Base-by-base conservation (phyloP, 2,797 vertebrate genomes). In the Halcyon smyrnensis region DNA sequence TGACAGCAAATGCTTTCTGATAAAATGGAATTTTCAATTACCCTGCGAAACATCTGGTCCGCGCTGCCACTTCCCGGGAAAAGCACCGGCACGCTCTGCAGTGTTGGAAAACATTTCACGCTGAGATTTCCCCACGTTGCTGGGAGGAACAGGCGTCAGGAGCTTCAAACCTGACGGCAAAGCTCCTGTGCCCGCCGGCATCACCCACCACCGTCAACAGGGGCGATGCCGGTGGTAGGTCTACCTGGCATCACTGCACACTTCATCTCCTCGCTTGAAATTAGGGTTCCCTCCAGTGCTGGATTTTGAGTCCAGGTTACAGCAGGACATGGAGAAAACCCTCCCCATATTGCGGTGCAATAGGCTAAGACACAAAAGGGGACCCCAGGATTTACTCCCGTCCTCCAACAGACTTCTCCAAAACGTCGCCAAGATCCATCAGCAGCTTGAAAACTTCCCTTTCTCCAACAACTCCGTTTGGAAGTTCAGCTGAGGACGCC, bases 21-120 rank as follows among this genome's bases (percentile, higher is more conserved):
- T 98, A 98, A 98, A 98, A 98, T 98, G 96, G 97, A 98, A 98
- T 98, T 98, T 98, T 98, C 97, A 98, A 98, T 98, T 98, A 98
- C 96, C 96, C 95, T 94, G 76, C 13, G 94, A 98, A 97, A 98
- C 97, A 98, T 98, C 98, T 98, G 98, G 97, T 97, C 94, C 11
- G 2, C 3, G n/a, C 95, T 96, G 94, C 80, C 91, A 95, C 95
- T 97, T 96, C 91, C 92, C 17, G 12, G 92, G 86, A 91, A 95
- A 83, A 93, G 83, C 69, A 88, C 70, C 50, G 53, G 71, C 60
- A 81, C 51, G 15, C 78, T 88, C 93, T 87, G 81, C 84, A 87
- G 85, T 77, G 96, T 78, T 97, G 95, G 95, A 76, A 96, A 97
- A 97, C 87, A 96, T 84, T 92, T 89, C 95, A 88, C 6, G 13